Conservation (phyloP, 92 coral and sea anemone species). For the Zoanthus gigantus region DNA sequence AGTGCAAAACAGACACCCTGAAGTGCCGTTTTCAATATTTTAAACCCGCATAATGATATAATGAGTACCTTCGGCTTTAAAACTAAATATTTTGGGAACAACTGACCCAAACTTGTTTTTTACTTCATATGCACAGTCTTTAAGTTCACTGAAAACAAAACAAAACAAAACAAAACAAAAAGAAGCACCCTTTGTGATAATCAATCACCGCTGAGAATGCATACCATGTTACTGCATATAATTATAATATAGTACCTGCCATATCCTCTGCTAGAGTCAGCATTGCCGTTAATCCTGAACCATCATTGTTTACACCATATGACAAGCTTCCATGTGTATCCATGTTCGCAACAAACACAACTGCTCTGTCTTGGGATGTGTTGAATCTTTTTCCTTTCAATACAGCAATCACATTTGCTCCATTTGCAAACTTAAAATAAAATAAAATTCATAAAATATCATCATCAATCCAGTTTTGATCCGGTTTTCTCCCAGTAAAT, state of each 20-base stretch:
- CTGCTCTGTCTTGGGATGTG: constrained; percentile 62
- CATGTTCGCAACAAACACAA: constrained; percentile 71
- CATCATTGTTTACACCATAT: constrained; percentile 77
- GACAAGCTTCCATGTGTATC: constrained; percentile 65
- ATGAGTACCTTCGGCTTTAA: too few species aligned
- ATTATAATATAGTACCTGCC: constrained; percentile 47
- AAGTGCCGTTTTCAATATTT: too few species aligned
- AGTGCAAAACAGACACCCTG: too few species aligned
- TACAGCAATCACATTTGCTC: constrained; percentile 70
- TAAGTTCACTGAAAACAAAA: too few species aligned
- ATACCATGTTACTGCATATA: background rate
- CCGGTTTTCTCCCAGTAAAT: too few species aligned
- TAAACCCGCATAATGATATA: too few species aligned
- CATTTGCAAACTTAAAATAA: constrained; percentile 59
- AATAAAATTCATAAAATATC: background rate
- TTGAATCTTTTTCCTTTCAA: constrained; percentile 56
- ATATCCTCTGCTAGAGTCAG: constrained; percentile 72
- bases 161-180: too few species aligned
- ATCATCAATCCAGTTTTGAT: too few species aligned
- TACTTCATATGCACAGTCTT: background rate
- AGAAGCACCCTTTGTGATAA: background rate
- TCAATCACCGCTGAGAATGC: background rate
- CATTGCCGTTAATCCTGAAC: constrained; percentile 72
- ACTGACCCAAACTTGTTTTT: too few species aligned
- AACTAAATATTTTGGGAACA: background rate